Percentiles rank a stretch among this genome's conserved stretches.
phyloP scores from a whole-genome alignment of 2,888 invertebrate genomes.

The Polymixis lichenea region DNA sequence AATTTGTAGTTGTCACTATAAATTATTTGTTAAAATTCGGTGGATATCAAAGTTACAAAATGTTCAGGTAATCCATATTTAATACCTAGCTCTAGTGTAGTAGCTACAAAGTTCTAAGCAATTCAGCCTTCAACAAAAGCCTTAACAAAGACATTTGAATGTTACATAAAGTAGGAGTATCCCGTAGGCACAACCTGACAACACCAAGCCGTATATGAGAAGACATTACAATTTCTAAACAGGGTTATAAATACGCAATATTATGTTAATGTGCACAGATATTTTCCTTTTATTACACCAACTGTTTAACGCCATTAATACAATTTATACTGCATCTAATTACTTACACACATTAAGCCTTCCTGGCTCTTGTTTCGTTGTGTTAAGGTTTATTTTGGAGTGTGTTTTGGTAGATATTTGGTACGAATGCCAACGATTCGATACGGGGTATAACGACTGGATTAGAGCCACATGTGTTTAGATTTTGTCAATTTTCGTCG shows the following conservation, averaged over 20 bases:
- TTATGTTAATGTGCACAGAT: slow-evolving; percentile 66
- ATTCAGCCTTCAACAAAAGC: slow-evolving; percentile 11
- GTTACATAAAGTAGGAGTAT: slow-evolving; percentile 24
- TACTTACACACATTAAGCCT: slow-evolving; percentile 64
- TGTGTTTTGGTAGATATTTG: slow-evolving; percentile 38
- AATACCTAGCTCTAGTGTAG: neutral
- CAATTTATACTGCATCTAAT: slow-evolving; percentile 79
- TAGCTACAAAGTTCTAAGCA: neutral
- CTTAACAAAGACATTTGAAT: slow-evolving; percentile 43
- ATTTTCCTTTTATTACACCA: slow-evolving; percentile 76
- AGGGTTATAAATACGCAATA: slow-evolving; percentile 64
- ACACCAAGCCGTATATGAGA: slow-evolving; percentile 41
- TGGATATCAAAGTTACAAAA: neutral
- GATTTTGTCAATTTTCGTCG: slow-evolving; percentile 72
- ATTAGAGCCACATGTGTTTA: slow-evolving; percentile 78
- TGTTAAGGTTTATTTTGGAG: slow-evolving; percentile 64
- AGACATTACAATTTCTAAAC: slow-evolving; percentile 63
- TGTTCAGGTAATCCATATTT: neutral
- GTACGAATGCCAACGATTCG: slow-evolving; percentile 71
- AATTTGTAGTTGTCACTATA: too few species aligned
- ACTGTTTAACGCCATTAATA: slow-evolving; percentile 78
- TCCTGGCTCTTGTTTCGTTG: slow-evolving; percentile 45
- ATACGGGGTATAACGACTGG: slow-evolving; percentile 72
- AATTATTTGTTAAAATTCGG: neutral
- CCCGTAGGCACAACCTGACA: slow-evolving; percentile 23